These are phyloP conservation scores for Arrhopalites spinosus DNA, from an alignment of 2,888 invertebrate genomes.

Conservation along the genomic window DNA sequence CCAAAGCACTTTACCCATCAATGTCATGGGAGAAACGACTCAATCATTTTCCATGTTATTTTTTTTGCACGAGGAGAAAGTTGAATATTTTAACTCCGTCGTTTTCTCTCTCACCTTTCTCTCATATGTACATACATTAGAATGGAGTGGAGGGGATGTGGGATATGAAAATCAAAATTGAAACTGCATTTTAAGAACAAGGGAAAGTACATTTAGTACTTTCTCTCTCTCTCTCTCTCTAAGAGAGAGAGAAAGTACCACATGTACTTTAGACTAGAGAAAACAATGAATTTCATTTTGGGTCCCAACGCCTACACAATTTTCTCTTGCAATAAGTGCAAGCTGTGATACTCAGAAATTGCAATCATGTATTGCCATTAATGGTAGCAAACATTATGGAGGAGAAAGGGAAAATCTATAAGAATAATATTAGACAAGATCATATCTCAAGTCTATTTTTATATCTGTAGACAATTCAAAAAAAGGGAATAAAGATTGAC, in stretches of 20 bases:
- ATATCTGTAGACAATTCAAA: no score
- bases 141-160: not conserved
- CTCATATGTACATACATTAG: no score
- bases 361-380: no score
- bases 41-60: not conserved
- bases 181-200: not conserved
- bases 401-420: no score
- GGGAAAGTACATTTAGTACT: not conserved
- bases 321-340: no score
- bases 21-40: slow-evolving; percentile 11
- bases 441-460: no score
- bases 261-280: no score
- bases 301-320: not conserved
- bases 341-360: no score
- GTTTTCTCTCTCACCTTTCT: not conserved
- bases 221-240: not conserved
- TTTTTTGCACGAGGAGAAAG: not conserved
- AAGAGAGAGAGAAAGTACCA: not conserved
- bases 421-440: no score
- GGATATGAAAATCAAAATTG: not conserved
- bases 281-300: not conserved
- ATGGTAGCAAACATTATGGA: no score
- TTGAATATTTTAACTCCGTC: not conserved
- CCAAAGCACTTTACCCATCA: slow-evolving; percentile 18
- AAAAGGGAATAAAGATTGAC: no score